phyloP scores from a whole-genome alignment of 2,797 vertebrate genomes.

The Carcharodon carcharias region DNA sequence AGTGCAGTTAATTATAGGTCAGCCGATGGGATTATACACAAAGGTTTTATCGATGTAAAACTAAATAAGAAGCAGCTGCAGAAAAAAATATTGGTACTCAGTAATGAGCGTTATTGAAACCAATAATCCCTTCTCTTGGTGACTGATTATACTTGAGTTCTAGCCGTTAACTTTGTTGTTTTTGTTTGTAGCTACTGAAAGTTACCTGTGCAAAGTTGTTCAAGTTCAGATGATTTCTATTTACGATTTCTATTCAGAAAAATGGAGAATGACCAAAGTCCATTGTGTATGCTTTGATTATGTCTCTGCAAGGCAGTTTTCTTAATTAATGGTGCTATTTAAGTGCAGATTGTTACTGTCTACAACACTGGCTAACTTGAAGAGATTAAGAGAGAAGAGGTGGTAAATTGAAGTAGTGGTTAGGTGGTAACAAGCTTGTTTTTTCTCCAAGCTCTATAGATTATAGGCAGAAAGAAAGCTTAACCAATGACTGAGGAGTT shows the following conservation, averaged over 20 bases:
- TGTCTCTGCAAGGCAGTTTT: background rate
- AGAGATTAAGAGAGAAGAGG: background rate
- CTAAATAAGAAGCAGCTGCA: slow-evolving; percentile 12
- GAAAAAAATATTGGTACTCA: background rate
- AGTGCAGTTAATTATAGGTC: slow-evolving; percentile 33
- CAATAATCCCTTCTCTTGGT: background rate
- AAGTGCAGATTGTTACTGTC: background rate
- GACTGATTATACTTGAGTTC: background rate
- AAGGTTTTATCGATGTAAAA: slow-evolving; percentile 21
- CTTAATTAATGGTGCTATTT: background rate
- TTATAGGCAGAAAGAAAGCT: background rate
- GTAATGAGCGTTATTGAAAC: slow-evolving; percentile 16
- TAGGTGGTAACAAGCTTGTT: background rate
- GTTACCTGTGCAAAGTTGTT: background rate
- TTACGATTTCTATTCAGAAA: background rate
- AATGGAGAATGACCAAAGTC: background rate
- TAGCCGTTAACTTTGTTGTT: background rate
- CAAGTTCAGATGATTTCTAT: background rate
- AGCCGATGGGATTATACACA: slow-evolving; percentile 19
- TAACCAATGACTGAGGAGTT: background rate
- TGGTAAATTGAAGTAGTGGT: background rate
- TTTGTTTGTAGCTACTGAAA: background rate
- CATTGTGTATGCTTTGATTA: background rate
- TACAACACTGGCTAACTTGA: background rate
- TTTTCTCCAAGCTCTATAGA: background rate